phyloP scores from a whole-genome alignment of 1,140 invertebrate species.

The Caerostris extrusa region DNA sequence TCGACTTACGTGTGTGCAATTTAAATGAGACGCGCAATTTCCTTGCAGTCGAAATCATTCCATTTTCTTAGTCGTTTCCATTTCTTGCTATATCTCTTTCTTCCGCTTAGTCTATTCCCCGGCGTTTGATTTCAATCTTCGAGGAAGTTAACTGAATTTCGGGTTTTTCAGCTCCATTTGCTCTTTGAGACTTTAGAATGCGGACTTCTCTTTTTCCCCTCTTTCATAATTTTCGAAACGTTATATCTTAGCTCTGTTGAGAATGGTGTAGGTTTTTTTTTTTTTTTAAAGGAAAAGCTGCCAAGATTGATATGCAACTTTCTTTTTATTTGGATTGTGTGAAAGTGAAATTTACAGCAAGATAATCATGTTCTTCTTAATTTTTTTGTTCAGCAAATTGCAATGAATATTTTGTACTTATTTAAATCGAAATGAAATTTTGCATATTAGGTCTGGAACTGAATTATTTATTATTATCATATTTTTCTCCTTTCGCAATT shows the following conservation, averaged over 20 bases:
- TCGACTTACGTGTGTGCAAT: conserved; percentile 48
- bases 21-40: conserved; percentile 58
- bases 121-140: conserved; percentile 46
- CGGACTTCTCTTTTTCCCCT: not conserved
- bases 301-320: too few relatives aligned
- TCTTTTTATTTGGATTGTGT: too few relatives aligned
- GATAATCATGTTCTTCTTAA: too few relatives aligned
- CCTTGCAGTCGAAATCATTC: conserved; percentile 33
- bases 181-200: conserved; percentile 6
- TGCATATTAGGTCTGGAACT: not conserved
- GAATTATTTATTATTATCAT: not conserved
- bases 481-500: conserved; percentile 46
- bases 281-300: too few relatives aligned
- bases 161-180: conserved; percentile 44
- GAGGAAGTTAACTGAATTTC: conserved; percentile 48
- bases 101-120: conserved; percentile 26
- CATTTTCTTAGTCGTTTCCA: conserved; percentile 40
- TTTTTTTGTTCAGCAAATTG: too few relatives aligned
- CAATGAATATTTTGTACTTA: too few relatives aligned
- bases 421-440: too few relatives aligned
- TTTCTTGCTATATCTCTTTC: not conserved
- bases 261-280: too few relatives aligned
- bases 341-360: too few relatives aligned
- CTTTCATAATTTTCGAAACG: not conserved
- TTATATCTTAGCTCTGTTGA: not conserved